Evolutionary conservation across 2,888 invertebrate genomes (phyloP), one percentile per base, ranked within the genome.

Genomic region (Limulus polyphemus): DNA sequence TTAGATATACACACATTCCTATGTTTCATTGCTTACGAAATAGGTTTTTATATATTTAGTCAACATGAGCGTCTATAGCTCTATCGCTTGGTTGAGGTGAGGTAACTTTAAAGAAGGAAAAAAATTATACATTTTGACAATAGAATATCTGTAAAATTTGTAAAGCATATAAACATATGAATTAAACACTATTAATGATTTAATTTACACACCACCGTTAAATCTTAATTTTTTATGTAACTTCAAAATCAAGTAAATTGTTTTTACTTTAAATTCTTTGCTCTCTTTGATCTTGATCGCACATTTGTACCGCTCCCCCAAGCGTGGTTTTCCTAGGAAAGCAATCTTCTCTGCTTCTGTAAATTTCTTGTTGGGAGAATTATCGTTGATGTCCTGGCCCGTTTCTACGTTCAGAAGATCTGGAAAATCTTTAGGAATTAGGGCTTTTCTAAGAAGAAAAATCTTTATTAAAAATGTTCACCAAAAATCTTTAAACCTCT

Each of bases 201-300:
- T 32, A 32, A 32, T 32, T 5, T 32, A 32, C 7, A 32, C 32
- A 32, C 7, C 32, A 32, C 32, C 9, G 32, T 32, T 32, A 32
- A 32, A 3, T 32, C 1, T 14, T 51, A 5, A 51, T 14, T 51
- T 14, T 9, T 14, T 3, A n/a, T 51, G 3, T 51, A n/a, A 1
- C 51, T 14, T 51, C 51, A n/a, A n/a, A n/a, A n/a, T 50, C 97
- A 97, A 17, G 14, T 11, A 0, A n/a, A 54, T 54, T n/a, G 11
- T 47, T 13, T 51, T 59, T 77, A 93, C 95, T 87, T 95, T 98
- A 79, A 99, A 99, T 79, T 99, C 98, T 78, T 92, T 91, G 81
- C 94, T 97, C 79, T 99, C 99, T 74, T 90, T 91, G 75, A 99
- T 88, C 74, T 91, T 84, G 73, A 99, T 83, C 79, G 89, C 87